Conservation (phyloP, 2,888 invertebrate species). For the Carterocephalus palaemon region DNA sequence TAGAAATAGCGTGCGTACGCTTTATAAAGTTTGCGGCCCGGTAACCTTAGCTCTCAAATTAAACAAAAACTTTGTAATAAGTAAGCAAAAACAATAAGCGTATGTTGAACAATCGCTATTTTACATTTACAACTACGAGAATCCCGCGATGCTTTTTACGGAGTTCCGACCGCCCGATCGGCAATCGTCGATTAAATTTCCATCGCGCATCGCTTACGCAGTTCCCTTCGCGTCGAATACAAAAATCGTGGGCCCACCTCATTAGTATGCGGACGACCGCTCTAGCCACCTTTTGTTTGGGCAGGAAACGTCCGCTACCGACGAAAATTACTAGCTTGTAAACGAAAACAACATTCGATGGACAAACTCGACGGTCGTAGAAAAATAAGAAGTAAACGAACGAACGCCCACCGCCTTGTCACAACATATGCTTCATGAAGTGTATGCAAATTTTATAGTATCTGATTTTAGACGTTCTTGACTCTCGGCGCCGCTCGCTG, state of each 20-base stretch:
- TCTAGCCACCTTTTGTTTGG: constrained; percentile 72
- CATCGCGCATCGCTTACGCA: constrained; percentile 55
- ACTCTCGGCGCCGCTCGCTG: constrained; percentile 47
- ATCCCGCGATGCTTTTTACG: constrained; percentile 50
- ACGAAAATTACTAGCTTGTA: constrained; percentile 63
- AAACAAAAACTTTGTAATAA: constrained; percentile 22
- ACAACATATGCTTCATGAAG: constrained; percentile 69
- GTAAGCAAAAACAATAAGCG: constrained; percentile 22
- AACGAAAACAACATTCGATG: constrained; percentile 55
- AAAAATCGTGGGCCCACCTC: constrained; percentile 47
- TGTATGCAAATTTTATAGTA: constrained; percentile 75
- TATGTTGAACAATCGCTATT: too few species aligned
- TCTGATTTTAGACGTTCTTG: constrained; percentile 68
- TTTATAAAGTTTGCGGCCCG: constrained; percentile 4
- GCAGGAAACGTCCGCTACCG: constrained; percentile 70
- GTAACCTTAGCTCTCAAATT: background rate
- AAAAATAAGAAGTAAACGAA: constrained; percentile 56
- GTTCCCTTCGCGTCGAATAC: constrained; percentile 55
- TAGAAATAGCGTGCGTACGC: too few species aligned
- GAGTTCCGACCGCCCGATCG: constrained; percentile 66
- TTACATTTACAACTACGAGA: constrained; percentile 27
- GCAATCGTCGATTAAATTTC: constrained; percentile 69
- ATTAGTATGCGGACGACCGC: constrained; percentile 65
- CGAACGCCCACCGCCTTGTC: constrained; percentile 49
- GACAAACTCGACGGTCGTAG: constrained; percentile 46